Evolutionary conservation across 2,113 vertebrate species (phyloP).

Genomic region (Sakesphorus luctuosus): DNA sequence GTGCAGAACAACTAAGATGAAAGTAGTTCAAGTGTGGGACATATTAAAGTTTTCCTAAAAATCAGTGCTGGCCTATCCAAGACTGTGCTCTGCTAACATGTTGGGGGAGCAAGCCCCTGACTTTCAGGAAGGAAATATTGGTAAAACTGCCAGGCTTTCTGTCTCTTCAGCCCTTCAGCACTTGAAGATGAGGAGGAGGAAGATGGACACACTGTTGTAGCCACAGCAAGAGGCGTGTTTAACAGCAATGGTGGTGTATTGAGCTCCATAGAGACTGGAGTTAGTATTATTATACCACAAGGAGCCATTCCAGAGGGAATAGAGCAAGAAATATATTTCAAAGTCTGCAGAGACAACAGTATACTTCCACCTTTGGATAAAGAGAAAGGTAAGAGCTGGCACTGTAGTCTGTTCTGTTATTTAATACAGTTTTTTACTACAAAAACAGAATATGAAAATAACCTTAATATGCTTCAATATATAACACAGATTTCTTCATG

Average conservation of each 20-base stretch:
- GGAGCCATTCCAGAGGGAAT: slow-evolving; percentile 95
- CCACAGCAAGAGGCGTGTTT: slow-evolving; percentile 94
- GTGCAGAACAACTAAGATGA: neutral
- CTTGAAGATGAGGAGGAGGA: slow-evolving; percentile 96
- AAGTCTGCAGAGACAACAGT: slow-evolving; percentile 98
- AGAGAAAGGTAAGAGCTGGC: slow-evolving; percentile 88
- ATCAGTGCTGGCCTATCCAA: neutral
- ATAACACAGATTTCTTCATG: neutral
- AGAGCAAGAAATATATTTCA: slow-evolving; percentile 99
- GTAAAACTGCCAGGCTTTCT: slow-evolving; percentile 11
- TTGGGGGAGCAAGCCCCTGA: neutral
- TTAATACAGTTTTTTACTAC: neutral
- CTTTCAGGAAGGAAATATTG: neutral
- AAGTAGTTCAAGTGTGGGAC: neutral
- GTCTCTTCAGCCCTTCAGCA: slow-evolving; percentile 85
- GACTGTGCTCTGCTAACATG: neutral
- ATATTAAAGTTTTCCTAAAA: neutral
- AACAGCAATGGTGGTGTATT: slow-evolving; percentile 96
- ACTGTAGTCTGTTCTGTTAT: neutral
- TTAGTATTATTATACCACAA: slow-evolving; percentile 98
- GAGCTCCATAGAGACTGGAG: slow-evolving; percentile 97
- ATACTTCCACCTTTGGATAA: slow-evolving; percentile 98
- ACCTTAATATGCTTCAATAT: rapidly evolving
- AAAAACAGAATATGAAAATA: neutral
- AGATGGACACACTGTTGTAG: slow-evolving; percentile 96